A percentile compares a stretch with the other conserved stretches of the same genome.
Evolutionary conservation across 2,113 vertebrate species (phyloP).

Genomic region (Istiophorus platypterus): DNA sequence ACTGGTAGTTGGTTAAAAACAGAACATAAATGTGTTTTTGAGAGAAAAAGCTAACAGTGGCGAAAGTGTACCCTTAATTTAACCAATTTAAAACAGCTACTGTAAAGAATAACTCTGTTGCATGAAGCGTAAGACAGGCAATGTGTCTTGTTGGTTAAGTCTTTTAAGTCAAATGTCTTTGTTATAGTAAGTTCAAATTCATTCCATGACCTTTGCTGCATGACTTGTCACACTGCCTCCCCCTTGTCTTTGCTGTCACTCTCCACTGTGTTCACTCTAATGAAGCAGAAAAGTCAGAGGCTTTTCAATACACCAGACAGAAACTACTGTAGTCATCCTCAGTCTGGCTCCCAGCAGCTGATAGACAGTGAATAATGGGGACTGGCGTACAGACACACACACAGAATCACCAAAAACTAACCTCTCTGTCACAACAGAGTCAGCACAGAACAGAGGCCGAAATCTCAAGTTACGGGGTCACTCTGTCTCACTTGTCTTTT

Average conservation of each 20-base stretch:
- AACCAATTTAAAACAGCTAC: background rate
- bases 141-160: conserved; percentile 48
- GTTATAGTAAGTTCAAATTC: conserved; percentile 56
- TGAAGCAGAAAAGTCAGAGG: conserved; percentile 71
- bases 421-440: conserved; percentile 50
- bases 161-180: conserved; percentile 58
- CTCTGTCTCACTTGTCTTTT: conserved; percentile 42
- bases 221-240: conserved; percentile 48
- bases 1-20: conserved; percentile 39
- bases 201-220: conserved; percentile 70
- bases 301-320: conserved; percentile 58
- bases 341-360: conserved; percentile 53
- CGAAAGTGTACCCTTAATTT: conserved; percentile 22
- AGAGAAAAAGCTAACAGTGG: conserved; percentile 3
- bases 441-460: conserved; percentile 35
- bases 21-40: conserved; percentile 21
- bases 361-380: conserved; percentile 65
- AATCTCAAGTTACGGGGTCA: conserved; percentile 52
- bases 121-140: conserved; percentile 6
- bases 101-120: background rate
- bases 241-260: conserved; percentile 67
- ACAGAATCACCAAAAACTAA: conserved; percentile 20
- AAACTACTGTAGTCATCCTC: conserved; percentile 55
- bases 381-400: conserved; percentile 20
- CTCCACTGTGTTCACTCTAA: conserved; percentile 64